These are phyloP conservation scores for Rapana venosa DNA, from an alignment of 2,888 invertebrate species.

Conservation along the genomic window DNA sequence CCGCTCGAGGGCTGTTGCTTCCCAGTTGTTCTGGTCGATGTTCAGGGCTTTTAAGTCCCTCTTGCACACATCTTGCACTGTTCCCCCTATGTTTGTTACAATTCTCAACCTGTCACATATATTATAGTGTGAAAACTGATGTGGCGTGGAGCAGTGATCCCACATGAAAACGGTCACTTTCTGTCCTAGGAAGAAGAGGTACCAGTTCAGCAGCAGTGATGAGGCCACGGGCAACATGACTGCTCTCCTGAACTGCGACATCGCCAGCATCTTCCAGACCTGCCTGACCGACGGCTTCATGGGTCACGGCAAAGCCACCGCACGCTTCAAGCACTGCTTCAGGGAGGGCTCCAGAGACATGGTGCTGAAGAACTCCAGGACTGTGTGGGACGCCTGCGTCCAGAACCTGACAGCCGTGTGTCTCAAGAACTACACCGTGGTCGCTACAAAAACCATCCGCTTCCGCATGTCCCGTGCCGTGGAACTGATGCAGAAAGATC, in stretches of 20 bases:
- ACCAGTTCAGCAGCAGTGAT: conserved; percentile 10
- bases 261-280: background rate
- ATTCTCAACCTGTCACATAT: too few species aligned
- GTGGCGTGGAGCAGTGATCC: too few species aligned
- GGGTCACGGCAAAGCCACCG: background rate
- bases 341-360: background rate
- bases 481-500: conserved; percentile 25
- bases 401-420: background rate
- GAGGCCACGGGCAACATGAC: conserved; percentile 8
- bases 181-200: background rate
- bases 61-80: too few species aligned
- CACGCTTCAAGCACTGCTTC: background rate
- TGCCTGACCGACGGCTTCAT: conserved; percentile 12
- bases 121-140: too few species aligned
- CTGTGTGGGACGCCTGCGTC: background rate
- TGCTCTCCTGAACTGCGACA: conserved; percentile 26
- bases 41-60: too few species aligned
- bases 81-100: too few species aligned
- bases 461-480: conserved; percentile 20
- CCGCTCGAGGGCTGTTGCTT: too few species aligned
- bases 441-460: conserved; percentile 35
- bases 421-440: background rate
- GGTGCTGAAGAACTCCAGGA: background rate
- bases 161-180: background rate
- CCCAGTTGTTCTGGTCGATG: too few species aligned